Percentiles rank a stretch among this genome's conserved stretches.
Conservation (phyloP, 2,113 vertebrate genomes). For the Anguilla rostrata region DNA sequence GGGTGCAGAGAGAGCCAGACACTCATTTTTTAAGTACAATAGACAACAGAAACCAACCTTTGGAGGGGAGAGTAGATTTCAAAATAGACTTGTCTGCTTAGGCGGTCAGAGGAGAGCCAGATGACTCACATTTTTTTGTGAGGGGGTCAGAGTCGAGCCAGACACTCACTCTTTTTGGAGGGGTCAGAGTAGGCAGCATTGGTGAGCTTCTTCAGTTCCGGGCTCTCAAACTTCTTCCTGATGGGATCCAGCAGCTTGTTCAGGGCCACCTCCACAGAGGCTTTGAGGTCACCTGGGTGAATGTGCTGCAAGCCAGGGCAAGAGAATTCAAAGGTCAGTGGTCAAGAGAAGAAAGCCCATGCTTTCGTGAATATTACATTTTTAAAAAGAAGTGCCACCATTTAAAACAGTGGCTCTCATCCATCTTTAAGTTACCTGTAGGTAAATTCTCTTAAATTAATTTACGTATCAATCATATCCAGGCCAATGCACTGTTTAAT, state of each 20-base stretch:
- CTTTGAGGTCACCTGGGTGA: conserved; percentile 95
- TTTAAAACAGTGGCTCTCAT: neutral
- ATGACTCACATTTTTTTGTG: no score
- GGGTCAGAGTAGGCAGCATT: conserved; percentile 79
- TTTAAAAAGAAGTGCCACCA: neutral
- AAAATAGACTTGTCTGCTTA: no score
- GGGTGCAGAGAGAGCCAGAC: no score
- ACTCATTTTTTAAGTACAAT: no score
- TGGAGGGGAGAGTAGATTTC: no score
- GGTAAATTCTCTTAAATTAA: neutral
- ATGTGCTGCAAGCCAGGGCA: conserved; percentile 65
- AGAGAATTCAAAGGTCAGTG: neutral
- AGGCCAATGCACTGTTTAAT: neutral
- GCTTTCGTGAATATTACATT: neutral
- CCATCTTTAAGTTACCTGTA: neutral
- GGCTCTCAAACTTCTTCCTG: conserved; percentile 86
- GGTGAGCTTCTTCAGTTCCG: conserved; percentile 83
- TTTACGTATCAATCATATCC: neutral
- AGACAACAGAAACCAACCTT: no score
- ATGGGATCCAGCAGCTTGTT: conserved; percentile 92
- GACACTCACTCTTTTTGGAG: conserved; percentile 81
- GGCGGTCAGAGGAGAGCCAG: no score
- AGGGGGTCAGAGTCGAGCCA: neutral
- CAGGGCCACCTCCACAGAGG: conserved; percentile 84
- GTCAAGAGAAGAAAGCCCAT: neutral